phyloP scores from a whole-genome alignment of 2,113 vertebrate species.

The Crotalus viridis region DNA sequence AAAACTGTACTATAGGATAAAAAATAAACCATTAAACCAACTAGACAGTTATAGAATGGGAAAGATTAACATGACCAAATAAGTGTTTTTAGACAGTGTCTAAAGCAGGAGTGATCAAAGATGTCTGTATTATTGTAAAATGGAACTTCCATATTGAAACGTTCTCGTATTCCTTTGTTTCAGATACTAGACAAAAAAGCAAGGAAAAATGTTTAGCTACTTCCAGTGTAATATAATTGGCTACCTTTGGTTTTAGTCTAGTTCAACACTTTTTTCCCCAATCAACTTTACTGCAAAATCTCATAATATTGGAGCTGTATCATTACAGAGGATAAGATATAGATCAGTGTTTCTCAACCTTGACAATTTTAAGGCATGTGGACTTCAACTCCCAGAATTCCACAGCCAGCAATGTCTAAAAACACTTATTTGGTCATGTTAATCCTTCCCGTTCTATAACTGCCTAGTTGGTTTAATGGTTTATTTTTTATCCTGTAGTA shows the following conservation, averaged over 20 bases:
- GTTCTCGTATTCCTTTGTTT: background rate
- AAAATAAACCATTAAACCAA: background rate
- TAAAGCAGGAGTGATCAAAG: background rate
- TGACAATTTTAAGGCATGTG: no score
- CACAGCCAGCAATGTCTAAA: no score
- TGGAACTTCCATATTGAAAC: background rate
- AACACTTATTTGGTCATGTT: no score
- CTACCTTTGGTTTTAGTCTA: background rate
- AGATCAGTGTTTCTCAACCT: no score
- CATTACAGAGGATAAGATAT: no score
- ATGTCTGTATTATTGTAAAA: background rate
- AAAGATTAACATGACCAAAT: background rate
- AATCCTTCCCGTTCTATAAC: no score
- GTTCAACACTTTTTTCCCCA: background rate
- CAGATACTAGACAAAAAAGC: background rate
- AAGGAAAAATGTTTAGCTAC: background rate
- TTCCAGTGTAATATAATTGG: background rate
- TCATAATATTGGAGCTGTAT: background rate
- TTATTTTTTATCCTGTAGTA: no score
- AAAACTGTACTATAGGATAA: background rate
- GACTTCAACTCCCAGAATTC: no score
- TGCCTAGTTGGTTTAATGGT: no score
- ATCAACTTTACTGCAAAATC: background rate
- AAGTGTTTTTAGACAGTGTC: background rate
- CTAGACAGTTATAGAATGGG: background rate